phyloP scores from a whole-genome alignment of 2,113 vertebrate genomes.

The Lampris incognitus region DNA sequence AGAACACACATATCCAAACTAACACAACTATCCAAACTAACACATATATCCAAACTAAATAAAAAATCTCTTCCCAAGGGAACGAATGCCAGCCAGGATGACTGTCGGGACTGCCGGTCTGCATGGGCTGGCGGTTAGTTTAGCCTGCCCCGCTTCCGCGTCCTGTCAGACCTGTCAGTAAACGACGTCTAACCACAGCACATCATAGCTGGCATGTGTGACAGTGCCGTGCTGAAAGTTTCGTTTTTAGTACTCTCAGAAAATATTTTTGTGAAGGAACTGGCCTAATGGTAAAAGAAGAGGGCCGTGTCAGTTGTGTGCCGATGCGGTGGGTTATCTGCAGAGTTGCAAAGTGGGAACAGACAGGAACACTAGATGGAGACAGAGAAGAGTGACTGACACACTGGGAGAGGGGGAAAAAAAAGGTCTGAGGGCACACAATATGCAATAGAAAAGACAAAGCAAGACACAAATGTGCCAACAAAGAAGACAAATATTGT shows the following conservation, averaged over 20 bases:
- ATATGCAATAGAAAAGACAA: no score
- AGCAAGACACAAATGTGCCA: background rate
- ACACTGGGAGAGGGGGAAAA: background rate
- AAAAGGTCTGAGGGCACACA: background rate
- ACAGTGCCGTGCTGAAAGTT: slow-evolving; percentile 27
- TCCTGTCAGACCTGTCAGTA: no score
- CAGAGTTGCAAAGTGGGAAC: slow-evolving; percentile 26
- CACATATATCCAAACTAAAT: no score
- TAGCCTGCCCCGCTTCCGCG: no score
- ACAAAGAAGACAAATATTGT: slow-evolving; percentile 4
- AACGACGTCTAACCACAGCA: slow-evolving; percentile 41
- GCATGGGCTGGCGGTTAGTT: no score
- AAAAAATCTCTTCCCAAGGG: no score
- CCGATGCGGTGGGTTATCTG: slow-evolving; percentile 37
- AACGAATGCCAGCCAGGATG: no score
- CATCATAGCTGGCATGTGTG: slow-evolving; percentile 42
- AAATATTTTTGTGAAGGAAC: slow-evolving; percentile 39
- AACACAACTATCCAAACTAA: no score
- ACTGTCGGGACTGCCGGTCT: no score
- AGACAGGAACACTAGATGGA: slow-evolving; percentile 77
- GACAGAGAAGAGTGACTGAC: slow-evolving; percentile 73
- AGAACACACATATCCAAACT: background rate
- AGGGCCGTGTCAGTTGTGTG: slow-evolving; percentile 42
- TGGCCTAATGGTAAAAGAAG: slow-evolving; percentile 49
- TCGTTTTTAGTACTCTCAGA: slow-evolving; percentile 47